Evolutionary conservation across 1,140 invertebrate genomes (phyloP), one percentile per base, ranked within the genome.

Genomic region (Magallana ariakensis): DNA sequence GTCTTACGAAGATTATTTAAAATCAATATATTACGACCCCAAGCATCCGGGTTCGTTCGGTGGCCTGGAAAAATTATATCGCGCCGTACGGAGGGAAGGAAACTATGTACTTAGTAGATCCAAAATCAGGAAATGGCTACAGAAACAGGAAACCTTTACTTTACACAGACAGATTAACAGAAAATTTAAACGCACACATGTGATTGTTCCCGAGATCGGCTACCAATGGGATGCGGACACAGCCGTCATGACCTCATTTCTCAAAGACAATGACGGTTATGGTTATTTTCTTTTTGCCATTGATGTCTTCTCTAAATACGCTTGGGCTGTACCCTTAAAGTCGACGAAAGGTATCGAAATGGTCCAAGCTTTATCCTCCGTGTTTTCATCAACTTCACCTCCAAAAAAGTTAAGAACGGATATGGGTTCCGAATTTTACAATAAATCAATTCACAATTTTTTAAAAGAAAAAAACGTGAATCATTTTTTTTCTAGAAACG

Each of bases 61-160:
- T 6, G 85, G 88, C 54, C 60, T 87, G 58, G 85, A 85, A 13
- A 87, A 89, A 57, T 87, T 89, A 46, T 85, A 80, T 53, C 56
- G 83, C 22, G 70, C 85, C 9, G 88, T 84, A n/a, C 62, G 85
- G 7, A 89, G 85, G 60, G 88, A 87, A 56, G 88, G 88, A 16
- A 86, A 82, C 83, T 89, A 84, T 60, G 85, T 89, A 57, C n/a
- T 87, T n/a, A 83, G 85, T n/a, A 84, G 60, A 85, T 66, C 60
- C n/a, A 89, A 89, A 82, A 87, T 89, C 22, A 75, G 33, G 19
- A 86, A 89, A 57, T 85, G 83, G 88, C 22, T 89, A 26, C 53
- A 85, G 57, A 85, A 84, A 82, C 84, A 87, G 75, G 80, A 88
- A 82, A 53, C 80, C 46, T 86, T 80, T 53, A 46, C 85, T 15